A percentile compares a stretch with the other conserved stretches of the same genome.
These are phyloP conservation scores for Diarsia brunnea DNA, from an alignment of 2,888 invertebrate species.

Conservation along the genomic window DNA sequence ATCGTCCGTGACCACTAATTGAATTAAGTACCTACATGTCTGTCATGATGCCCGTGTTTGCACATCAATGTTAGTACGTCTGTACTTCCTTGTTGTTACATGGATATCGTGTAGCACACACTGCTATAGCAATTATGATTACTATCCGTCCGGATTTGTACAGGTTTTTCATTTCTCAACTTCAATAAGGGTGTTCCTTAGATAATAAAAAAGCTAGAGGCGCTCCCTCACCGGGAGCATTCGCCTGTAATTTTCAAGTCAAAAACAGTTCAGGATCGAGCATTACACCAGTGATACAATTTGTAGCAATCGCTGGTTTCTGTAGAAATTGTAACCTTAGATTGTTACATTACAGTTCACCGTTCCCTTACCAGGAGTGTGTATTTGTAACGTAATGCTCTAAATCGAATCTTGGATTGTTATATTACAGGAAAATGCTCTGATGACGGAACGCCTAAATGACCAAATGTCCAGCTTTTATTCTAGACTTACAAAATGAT, in stretches of 20 bases:
- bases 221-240: background rate
- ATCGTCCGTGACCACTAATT: conserved; percentile 25
- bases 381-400: no score
- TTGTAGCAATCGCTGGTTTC: background rate
- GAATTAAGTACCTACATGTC: conserved; percentile 8
- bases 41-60: conserved; percentile 29
- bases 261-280: background rate
- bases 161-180: background rate
- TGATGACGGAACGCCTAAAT: no score
- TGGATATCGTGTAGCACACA: conserved; percentile 1
- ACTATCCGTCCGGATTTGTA: background rate
- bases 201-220: background rate
- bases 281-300: background rate
- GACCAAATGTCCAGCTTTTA: background rate
- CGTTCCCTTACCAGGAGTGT: no score
- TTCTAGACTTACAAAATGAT: background rate
- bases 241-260: background rate
- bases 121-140: background rate
- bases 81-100: conserved; percentile 8
- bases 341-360: background rate
- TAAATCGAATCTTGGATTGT: no score
- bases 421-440: no score
- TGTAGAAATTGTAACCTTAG: background rate
- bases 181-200: background rate
- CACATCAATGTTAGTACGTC: conserved; percentile 9